Percentiles rank a stretch among this genome's conserved stretches.
Conservation (phyloP, 2,113 vertebrate species). For the Tamias sibiricus region DNA sequence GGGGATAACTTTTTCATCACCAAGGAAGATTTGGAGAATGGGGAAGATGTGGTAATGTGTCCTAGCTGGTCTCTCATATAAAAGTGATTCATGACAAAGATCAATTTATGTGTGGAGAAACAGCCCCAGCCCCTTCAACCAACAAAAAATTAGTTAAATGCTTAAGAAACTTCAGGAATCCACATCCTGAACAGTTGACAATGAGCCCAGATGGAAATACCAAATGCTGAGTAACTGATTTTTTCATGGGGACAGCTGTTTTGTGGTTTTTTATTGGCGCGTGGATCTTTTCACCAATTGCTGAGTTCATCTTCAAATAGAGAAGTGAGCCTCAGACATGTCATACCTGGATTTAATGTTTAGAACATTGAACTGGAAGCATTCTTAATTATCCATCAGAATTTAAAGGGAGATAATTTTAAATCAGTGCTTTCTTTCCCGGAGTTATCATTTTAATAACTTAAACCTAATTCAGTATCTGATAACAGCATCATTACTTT, state of each 20-base stretch:
- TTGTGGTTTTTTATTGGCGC: neutral
- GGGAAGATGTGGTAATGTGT: constrained; percentile 96
- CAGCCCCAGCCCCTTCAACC: constrained; percentile 87
- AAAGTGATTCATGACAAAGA: constrained; percentile 97
- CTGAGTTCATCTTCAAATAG: neutral
- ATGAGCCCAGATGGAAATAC: neutral
- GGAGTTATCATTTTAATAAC: constrained; percentile 2
- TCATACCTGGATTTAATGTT: neutral
- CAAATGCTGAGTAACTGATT: no score
- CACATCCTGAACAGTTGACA: neutral
- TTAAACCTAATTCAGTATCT: neutral
- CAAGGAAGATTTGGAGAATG: constrained; percentile 96
- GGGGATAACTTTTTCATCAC: constrained; percentile 96
- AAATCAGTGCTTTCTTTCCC: neutral
- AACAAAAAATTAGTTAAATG: constrained; percentile 91
- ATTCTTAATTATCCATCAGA: constrained; percentile 1
- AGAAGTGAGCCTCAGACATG: neutral
- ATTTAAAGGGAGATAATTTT: constrained; percentile 5
- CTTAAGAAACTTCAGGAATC: constrained; percentile 84
- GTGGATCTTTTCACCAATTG: neutral
- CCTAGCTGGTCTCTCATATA: constrained; percentile 97
- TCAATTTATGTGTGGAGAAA: constrained; percentile 93
- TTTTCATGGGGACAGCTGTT: neutral
- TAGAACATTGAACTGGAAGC: neutral
- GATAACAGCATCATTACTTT: neutral